Evolutionary conservation across 53 echinoderm and acorn worm genomes (phyloP).

Genomic region (Zoroaster sp.): DNA sequence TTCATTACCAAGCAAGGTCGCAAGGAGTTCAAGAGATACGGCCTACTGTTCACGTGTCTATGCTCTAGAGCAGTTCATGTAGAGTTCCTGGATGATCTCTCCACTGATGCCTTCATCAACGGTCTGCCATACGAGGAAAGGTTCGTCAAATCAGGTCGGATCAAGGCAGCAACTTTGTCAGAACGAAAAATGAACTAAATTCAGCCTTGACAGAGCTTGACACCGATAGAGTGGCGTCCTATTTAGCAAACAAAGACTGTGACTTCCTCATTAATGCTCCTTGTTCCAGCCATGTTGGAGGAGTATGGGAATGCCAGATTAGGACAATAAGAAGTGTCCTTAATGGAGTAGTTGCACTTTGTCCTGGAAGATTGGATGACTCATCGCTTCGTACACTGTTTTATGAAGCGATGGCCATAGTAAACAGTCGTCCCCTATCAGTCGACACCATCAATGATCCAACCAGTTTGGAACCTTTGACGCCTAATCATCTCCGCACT

Average conservation of each 20-base stretch:
- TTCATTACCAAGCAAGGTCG: conserved; percentile 50
- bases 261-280: conserved; percentile 71
- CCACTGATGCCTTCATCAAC: conserved; percentile 64
- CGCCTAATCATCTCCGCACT: conserved; percentile 62
- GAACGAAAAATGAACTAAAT: conserved; percentile 53
- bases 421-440: conserved; percentile 58
- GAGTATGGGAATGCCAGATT: conserved; percentile 79
- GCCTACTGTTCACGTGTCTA: conserved; percentile 58
- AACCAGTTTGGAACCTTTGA: too few species aligned
- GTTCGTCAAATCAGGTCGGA: too few species aligned
- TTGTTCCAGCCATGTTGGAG: conserved; percentile 67
- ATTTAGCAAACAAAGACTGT: conserved; percentile 58
- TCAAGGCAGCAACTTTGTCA: conserved; percentile 64
- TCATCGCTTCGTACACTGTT: conserved; percentile 61
- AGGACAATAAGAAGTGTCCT: conserved; percentile 61
- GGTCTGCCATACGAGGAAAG: conserved; percentile 58
- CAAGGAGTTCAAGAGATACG: conserved; percentile 53
- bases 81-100: conserved; percentile 56
- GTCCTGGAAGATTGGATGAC: conserved; percentile 56
- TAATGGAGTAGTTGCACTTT: conserved; percentile 46
- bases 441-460: too few species aligned
- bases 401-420: conserved; percentile 47
- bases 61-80: conserved; percentile 56
- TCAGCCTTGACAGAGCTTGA: conserved; percentile 40
- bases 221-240: conserved; percentile 18